These are phyloP conservation scores for Seriola rivoliana DNA, from an alignment of 2,113 vertebrate genomes.

Conservation along the genomic window DNA sequence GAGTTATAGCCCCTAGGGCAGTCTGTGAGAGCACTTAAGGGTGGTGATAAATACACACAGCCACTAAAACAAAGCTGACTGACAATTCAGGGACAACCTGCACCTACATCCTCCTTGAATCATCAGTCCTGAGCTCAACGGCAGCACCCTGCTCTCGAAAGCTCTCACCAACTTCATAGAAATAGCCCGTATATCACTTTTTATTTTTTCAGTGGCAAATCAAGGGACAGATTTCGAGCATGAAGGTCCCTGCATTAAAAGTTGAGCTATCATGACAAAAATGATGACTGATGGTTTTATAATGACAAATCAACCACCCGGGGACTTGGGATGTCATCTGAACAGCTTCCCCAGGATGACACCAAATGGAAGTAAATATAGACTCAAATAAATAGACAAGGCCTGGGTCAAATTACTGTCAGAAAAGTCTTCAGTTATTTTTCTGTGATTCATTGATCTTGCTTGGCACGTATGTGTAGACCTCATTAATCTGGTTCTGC, in stretches of 20 bases:
- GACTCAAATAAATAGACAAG: constrained; percentile 8
- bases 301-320: constrained; percentile 15
- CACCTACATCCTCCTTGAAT: constrained; percentile 53
- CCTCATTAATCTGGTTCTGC: constrained; percentile 49
- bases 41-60: constrained; percentile 81
- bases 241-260: constrained; percentile 39
- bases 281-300: constrained; percentile 8
- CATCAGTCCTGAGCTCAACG: constrained; percentile 9
- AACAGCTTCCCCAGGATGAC: constrained; percentile 5
- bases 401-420: constrained; percentile 16
- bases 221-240: not conserved
- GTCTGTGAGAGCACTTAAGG: constrained; percentile 77
- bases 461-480: constrained; percentile 11
- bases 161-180: constrained; percentile 14
- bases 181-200: constrained; percentile 12
- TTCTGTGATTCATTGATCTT: constrained; percentile 49
- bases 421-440: constrained; percentile 28
- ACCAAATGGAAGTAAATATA: not conserved
- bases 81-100: constrained; percentile 77
- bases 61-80: constrained; percentile 78
- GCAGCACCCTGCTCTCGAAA: not conserved
- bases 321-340: not conserved
- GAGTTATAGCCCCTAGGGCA: constrained; percentile 76
- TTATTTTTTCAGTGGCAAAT: constrained; percentile 7
- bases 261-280: not conserved